phyloP scores from a whole-genome alignment of 2,113 vertebrate genomes.

The Rana temporaria region DNA sequence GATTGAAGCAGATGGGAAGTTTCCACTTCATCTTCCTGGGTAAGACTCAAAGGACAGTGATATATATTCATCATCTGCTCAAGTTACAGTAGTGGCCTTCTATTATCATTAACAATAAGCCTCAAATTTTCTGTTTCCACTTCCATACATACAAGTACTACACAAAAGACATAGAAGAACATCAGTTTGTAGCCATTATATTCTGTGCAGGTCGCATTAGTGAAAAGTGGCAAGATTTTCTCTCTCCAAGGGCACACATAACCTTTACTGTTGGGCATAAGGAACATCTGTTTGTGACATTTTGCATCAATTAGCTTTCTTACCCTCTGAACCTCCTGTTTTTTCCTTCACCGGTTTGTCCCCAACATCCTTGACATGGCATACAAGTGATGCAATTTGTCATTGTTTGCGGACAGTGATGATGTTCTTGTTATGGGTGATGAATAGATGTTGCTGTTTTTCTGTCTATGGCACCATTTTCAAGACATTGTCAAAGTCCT shows the following conservation, averaged over 20 bases:
- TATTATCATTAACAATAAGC: not conserved
- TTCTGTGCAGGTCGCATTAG: too few species aligned
- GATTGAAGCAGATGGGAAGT: slow-evolving; percentile 4
- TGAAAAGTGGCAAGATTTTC: too few species aligned
- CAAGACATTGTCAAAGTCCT: too few species aligned
- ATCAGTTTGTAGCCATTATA: too few species aligned
- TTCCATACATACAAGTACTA: too few species aligned
- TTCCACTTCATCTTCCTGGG: slow-evolving; percentile 4
- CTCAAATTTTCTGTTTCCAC: too few species aligned
- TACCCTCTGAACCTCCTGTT: not conserved
- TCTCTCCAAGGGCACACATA: not conserved
- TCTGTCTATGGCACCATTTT: not conserved
- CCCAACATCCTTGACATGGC: not conserved
- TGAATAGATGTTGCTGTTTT: not conserved
- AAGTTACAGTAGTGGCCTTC: not conserved
- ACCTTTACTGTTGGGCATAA: not conserved
- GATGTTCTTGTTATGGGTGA: slow-evolving; percentile 2
- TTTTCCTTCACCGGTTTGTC: not conserved
- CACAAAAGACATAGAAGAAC: too few species aligned
- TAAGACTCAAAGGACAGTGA: slow-evolving; percentile 1
- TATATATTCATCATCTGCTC: not conserved
- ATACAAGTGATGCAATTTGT: not conserved
- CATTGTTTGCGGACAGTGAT: not conserved
- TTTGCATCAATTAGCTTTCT: not conserved
- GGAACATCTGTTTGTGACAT: not conserved